Conservation (phyloP, 2,113 vertebrate genomes). For the Cavia aperea region DNA sequence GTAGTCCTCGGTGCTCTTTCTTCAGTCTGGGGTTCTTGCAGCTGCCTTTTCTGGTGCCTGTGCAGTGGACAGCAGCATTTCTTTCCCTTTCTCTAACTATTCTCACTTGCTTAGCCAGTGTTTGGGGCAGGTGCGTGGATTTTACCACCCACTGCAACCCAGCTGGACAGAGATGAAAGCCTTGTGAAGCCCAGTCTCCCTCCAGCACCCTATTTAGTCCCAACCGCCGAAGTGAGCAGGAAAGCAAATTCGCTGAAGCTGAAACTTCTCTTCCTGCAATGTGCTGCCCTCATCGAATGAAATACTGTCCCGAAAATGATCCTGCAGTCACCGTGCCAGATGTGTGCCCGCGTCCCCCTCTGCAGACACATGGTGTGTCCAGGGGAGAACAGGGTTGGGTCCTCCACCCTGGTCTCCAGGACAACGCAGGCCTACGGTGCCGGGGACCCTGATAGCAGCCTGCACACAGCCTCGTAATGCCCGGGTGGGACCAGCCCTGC, state of each 20-base stretch:
- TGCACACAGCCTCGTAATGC: background rate
- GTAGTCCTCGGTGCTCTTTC: background rate
- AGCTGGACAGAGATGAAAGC: background rate
- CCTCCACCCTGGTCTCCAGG: slow-evolving; percentile 8
- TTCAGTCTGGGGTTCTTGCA: background rate
- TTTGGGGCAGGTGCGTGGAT: slow-evolving; percentile 29
- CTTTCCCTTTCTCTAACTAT: background rate
- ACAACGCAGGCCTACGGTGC: slow-evolving; percentile 27
- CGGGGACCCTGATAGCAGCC: background rate
- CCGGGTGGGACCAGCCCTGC: background rate
- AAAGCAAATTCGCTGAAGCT: background rate
- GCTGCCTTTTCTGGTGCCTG: background rate
- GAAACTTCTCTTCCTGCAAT: background rate
- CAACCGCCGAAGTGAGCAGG: background rate
- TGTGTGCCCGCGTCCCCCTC: background rate
- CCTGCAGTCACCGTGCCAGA: background rate
- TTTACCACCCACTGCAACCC: background rate
- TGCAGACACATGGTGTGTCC: background rate
- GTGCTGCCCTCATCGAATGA: background rate
- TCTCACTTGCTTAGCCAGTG: background rate
- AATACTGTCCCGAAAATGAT: background rate
- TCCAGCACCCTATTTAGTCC: background rate
- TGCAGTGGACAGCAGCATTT: background rate
- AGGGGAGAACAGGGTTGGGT: background rate
- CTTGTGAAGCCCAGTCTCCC: background rate